These are phyloP conservation scores for Holotrichia oblita DNA, from an alignment of 1,140 invertebrate genomes.

Conservation along the genomic window DNA sequence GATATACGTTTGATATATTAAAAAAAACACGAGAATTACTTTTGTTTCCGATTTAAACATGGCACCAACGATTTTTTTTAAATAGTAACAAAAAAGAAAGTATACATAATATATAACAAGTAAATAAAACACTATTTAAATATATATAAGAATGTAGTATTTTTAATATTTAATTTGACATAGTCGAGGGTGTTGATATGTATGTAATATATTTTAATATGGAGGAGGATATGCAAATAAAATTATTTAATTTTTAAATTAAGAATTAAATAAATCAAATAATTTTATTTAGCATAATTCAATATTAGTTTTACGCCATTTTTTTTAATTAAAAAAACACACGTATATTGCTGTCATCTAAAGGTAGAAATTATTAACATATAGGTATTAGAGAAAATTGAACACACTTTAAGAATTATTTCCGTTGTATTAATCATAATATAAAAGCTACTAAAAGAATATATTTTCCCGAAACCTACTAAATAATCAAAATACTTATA, in stretches of 20 bases:
- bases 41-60: not conserved
- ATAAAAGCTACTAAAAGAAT: not conserved
- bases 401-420: not conserved
- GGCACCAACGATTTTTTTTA: slow-evolving; percentile 21
- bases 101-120: slow-evolving; percentile 6
- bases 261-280: not conserved
- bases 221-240: not conserved
- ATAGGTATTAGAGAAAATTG: not conserved
- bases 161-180: slow-evolving; percentile 21
- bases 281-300: not conserved
- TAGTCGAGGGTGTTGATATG: slow-evolving; percentile 18
- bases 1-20: not conserved
- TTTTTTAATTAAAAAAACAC: not conserved
- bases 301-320: no score
- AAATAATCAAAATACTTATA: not conserved
- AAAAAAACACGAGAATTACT: not conserved
- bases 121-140: not conserved
- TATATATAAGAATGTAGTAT: slow-evolving; percentile 11
- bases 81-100: slow-evolving; percentile 16
- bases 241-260: slow-evolving; percentile 15
- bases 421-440: not conserved
- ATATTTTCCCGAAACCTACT: slow-evolving; percentile 6
- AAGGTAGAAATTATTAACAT: no score
- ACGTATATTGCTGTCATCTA: no score
- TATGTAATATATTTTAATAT: slow-evolving; percentile 18